Conservation (phyloP, 2,888 invertebrate genomes). For the Mythimna loreyi region DNA sequence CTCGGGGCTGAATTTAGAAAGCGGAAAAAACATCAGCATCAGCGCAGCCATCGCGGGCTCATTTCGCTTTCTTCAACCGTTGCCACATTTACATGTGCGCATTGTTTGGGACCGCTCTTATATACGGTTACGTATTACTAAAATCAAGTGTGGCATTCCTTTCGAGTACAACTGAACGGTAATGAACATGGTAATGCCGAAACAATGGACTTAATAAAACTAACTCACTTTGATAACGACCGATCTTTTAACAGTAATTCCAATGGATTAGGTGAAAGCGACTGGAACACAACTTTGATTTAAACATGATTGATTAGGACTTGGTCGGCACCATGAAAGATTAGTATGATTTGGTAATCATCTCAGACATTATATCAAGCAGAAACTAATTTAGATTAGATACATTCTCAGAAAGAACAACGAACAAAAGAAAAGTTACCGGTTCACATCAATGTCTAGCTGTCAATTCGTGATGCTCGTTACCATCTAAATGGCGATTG, state of each 20-base stretch:
- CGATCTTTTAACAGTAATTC: slow-evolving; percentile 16
- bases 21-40: slow-evolving; percentile 87
- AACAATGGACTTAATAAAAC: slow-evolving; percentile 24
- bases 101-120: slow-evolving; percentile 66
- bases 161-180: slow-evolving; percentile 10
- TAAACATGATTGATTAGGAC: slow-evolving; percentile 44
- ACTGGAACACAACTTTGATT: slow-evolving; percentile 38
- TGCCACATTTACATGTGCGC: slow-evolving; percentile 79
- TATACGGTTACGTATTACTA: slow-evolving; percentile 58
- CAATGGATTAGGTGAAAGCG: slow-evolving; percentile 49
- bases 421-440: slow-evolving; percentile 33
- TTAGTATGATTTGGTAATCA: slow-evolving; percentile 36
- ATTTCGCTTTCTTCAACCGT: slow-evolving; percentile 83
- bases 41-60: slow-evolving; percentile 75
- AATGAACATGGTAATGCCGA: slow-evolving; percentile 15
- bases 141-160: slow-evolving; percentile 41
- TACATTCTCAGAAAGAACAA: slow-evolving; percentile 16
- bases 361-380: slow-evolving; percentile 17
- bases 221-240: slow-evolving; percentile 12
- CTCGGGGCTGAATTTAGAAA: slow-evolving; percentile 82
- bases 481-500: slow-evolving; percentile 20
- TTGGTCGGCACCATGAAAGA: slow-evolving; percentile 34
- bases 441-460: slow-evolving; percentile 29
- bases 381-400: slow-evolving; percentile 35
- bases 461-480: slow-evolving; percentile 37